Conservation (phyloP, 2,888 invertebrate genomes). For the Eurois occulta region DNA sequence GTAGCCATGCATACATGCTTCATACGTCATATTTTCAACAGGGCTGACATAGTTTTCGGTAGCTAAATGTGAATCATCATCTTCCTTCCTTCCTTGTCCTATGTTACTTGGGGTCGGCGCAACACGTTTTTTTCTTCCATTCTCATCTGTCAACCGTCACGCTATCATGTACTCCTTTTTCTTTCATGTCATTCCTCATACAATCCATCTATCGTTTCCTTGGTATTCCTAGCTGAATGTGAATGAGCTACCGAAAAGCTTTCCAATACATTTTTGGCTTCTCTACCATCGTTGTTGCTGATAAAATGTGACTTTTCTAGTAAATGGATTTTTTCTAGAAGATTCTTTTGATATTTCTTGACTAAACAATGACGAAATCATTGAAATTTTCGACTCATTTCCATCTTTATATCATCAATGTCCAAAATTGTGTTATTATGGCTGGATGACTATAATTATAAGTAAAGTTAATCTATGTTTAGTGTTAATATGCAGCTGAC, state of each 20-base stretch:
- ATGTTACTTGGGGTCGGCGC: no score
- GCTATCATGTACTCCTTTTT: no score
- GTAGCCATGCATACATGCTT: background rate
- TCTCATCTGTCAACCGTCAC: no score
- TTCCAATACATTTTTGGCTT: background rate
- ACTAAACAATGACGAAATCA: background rate
- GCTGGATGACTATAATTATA: slow-evolving; percentile 60
- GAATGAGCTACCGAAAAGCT: background rate
- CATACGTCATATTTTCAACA: background rate
- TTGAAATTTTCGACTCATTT: slow-evolving; percentile 15
- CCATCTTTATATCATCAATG: slow-evolving; percentile 20
- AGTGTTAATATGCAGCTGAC: slow-evolving; percentile 50
- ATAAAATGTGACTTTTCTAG: background rate
- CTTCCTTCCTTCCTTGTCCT: no score
- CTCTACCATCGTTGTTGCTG: background rate
- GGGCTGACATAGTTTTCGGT: background rate
- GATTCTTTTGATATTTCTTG: background rate
- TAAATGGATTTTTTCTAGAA: background rate
- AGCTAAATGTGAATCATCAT: background rate
- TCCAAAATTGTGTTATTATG: slow-evolving; percentile 44
- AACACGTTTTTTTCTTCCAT: no score
- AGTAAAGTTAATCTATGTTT: slow-evolving; percentile 36
- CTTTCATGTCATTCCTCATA: no score
- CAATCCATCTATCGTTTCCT: no score
- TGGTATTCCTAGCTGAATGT: no score